Base-by-base conservation (phyloP, 2,797 vertebrate genomes). In the Anolis apletophallus region DNA sequence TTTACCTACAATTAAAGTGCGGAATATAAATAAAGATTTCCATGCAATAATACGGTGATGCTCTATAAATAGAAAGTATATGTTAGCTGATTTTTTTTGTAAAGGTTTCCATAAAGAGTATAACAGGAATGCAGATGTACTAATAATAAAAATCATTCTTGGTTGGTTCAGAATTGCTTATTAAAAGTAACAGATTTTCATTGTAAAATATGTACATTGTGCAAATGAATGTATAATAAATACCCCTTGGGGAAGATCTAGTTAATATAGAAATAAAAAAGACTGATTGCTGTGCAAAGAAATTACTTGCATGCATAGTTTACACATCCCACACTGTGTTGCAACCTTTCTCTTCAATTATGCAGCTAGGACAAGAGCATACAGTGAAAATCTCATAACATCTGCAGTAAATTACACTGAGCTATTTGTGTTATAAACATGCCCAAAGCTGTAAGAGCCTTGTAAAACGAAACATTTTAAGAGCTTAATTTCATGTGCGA, bases 311-410 rank as follows among this genome's bases (percentile, higher is more conserved):
- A 84, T 75, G 21, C 78, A 89, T 64, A 87, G 87, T 40, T 86
- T 61, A 74, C 71, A 83, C 83, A 5, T 23, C 77, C 23, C 85
- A 57, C 85, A 61, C 72, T 40, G 0, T 55, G 19, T 54, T 1
- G 9, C 61, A 46, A 68, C 52, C 89, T 92, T 89, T 77, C 87
- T 17, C 87, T 67, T 83, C 74, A 74, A 55, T 46, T 71, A 88
- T 75, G 73, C 67, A 93, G 91, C 91, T 83, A 36, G 83, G 59
- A 78, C 6, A 80, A n/a, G 76, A 93, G 88, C 17, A 85, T 40
- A 64, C 91, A 91, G 91, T 73, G 5, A 90, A 88, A 91, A 68
- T 21, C 23, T 69, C 86, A 68, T 46, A 83, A 52, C 88, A 9
- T 1, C 5, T 32, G 29, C 81, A 46, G 16, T 84, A 84, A 82